Conservation (phyloP, 2,113 vertebrate species). For the Dipodomys merriami region DNA sequence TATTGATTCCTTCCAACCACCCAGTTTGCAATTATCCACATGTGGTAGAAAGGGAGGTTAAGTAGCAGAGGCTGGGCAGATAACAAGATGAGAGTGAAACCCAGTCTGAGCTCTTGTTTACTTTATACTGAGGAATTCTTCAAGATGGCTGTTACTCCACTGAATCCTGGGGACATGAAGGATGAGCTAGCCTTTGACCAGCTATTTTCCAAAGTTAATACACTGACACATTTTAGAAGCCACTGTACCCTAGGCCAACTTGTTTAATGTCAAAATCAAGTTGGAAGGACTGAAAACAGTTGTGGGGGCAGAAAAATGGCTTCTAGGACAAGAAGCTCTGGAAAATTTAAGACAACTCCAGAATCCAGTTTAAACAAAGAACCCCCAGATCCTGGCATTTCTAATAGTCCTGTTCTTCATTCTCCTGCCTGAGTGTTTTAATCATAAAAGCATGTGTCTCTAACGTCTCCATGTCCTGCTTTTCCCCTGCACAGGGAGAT, state of each 20-base stretch:
- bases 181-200: not conserved
- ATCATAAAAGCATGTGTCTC: constrained; percentile 33
- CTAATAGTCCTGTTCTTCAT: not conserved
- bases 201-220: constrained; percentile 17
- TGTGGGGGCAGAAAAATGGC: not conserved
- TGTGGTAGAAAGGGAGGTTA: not conserved
- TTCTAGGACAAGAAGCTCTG: constrained; percentile 33
- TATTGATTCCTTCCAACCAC: not conserved
- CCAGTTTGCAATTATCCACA: not conserved
- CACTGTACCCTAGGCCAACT: constrained; percentile 31
- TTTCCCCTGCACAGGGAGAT: constrained; percentile 18
- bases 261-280: constrained; percentile 42
- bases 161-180: not conserved
- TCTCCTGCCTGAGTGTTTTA: constrained; percentile 30
- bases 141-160: not conserved
- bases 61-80: not conserved
- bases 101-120: fast-evolving
- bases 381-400: not conserved
- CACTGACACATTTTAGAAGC: constrained; percentile 36
- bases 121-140: too few relatives aligned
- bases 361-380: not conserved
- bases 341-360: not conserved
- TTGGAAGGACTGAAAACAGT: constrained; percentile 57
- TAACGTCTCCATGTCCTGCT: not conserved
- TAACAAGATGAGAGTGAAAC: not conserved